Base-by-base conservation (phyloP, 2,888 invertebrate species). In the Hyposoter didymator region DNA sequence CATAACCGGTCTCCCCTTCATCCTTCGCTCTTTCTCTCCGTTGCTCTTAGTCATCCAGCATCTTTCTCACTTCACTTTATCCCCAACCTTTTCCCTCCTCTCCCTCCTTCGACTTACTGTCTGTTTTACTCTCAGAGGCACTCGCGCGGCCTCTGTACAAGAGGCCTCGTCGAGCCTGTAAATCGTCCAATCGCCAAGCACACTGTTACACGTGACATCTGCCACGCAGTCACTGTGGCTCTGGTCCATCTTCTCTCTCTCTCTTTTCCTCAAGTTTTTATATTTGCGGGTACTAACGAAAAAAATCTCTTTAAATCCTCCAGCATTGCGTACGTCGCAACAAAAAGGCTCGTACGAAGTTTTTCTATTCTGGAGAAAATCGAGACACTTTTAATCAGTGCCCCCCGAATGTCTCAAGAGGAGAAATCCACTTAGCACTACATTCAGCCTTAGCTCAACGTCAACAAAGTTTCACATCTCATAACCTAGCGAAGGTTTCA, bases 1-100 rank as follows among this genome's bases (percentile, higher is more conserved):
- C 87, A 85, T 84, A 88, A 88, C 88, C 87, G 87, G 87, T 88
- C 85, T 62, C 72, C 69, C 55, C 52, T 85, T 70, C 59, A 82
- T 82, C 78, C 78, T 78, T 81, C 62, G 22, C 64, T 69, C 35
- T 62, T 49, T 73, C 72, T 62, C 39, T 78, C 74, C 72, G 17
- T 66, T n/a, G 52, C 62, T 49, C 75, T 69, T 32, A 67, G 62
- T 55, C 47, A 19, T 22, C 43, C 43, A 14, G 70, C 66, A 49
- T 74, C 64, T 78, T 32, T 73, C 55, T 52, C 45, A 28, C 32
- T 69, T 62, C 28, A 49, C 73, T 81, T 55, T 59, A 74, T 49
- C 82, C 45, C 55, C 78, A 14, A 66, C 59, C 45, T 82, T 55
- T 78, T 69, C 76, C 80, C 59, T 64, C 62, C 82, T 45, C 45